A percentile compares a stretch with the other conserved stretches of the same genome.
phyloP scores from a whole-genome alignment of 2,113 vertebrate species.

The Myanophis thanlyinensis region DNA sequence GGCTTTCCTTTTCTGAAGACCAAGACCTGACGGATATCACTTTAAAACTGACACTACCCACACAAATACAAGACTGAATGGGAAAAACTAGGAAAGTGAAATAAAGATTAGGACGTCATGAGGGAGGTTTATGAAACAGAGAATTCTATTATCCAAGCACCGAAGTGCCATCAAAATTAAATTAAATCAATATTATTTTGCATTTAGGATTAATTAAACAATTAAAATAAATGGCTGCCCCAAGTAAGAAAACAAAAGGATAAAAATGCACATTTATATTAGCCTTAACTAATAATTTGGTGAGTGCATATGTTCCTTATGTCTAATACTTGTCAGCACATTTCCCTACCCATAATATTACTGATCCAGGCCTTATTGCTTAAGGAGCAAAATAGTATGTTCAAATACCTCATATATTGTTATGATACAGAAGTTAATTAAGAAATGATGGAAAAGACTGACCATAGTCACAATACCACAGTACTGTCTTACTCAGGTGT shows the following conservation, averaged over 20 bases:
- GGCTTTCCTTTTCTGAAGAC: background rate
- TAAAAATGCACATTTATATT: background rate
- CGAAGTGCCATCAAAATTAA: background rate
- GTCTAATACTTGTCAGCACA: slow-evolving; percentile 15
- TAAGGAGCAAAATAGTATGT: slow-evolving; percentile 35
- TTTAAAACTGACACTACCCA: background rate
- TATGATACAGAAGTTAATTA: slow-evolving; percentile 39
- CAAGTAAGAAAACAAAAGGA: slow-evolving; percentile 13
- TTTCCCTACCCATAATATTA: background rate
- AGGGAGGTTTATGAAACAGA: background rate
- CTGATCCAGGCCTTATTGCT: slow-evolving; percentile 5
- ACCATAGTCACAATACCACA: slow-evolving; percentile 20
- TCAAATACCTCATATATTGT: slow-evolving; percentile 29
- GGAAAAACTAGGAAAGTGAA: background rate
- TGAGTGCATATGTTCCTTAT: background rate
- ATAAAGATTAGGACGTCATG: background rate
- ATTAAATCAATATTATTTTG: background rate
- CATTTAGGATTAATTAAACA: background rate
- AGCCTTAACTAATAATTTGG: background rate
- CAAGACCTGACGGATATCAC: background rate
- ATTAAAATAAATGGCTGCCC: background rate
- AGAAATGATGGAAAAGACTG: slow-evolving; percentile 28
- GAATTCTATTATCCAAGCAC: background rate
- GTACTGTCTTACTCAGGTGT: slow-evolving; percentile 32
- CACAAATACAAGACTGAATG: background rate